These are phyloP conservation scores for Boleophthalmus pectinirostris DNA, from an alignment of 2,113 vertebrate genomes.

Conservation along the genomic window DNA sequence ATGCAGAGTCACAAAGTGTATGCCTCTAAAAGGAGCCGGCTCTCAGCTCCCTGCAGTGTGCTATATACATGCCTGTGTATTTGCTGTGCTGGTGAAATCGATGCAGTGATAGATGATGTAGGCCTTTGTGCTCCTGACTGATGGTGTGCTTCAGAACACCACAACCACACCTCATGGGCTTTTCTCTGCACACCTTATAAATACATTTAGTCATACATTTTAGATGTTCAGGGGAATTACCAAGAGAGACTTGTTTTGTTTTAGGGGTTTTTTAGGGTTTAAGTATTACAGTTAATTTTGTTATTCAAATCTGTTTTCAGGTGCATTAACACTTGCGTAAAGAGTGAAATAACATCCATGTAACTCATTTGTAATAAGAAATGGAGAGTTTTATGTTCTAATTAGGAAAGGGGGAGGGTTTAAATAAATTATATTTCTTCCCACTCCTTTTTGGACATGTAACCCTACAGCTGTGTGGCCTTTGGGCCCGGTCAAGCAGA, in stretches of 20 bases:
- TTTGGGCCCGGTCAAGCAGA: no score
- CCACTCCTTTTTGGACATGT: no score
- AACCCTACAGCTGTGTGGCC: no score
- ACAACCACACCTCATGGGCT: neutral
- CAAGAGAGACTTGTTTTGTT: neutral
- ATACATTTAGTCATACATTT: neutral
- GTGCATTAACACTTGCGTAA: no score
- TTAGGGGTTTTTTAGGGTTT: neutral
- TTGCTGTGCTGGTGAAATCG: slow-evolving; percentile 47
- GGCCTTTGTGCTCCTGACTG: slow-evolving; percentile 18
- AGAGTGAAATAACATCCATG: no score
- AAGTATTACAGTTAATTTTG: no score
- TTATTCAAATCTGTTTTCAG: no score
- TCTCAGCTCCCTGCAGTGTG: neutral
- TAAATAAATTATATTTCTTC: no score
- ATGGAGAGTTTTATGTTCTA: no score
- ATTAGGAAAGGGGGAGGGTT: no score
- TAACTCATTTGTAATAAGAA: no score
- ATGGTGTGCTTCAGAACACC: slow-evolving; percentile 14
- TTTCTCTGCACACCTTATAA: neutral
- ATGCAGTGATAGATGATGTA: slow-evolving; percentile 45
- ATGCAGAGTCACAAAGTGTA: slow-evolving; percentile 34
- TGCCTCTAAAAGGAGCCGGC: slow-evolving; percentile 46
- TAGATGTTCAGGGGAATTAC: neutral
- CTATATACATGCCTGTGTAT: slow-evolving; percentile 18